Percentiles rank a stretch among this genome's conserved stretches.
These are phyloP conservation scores for Leptinotarsa peninsularis DNA, from an alignment of 2,888 invertebrate genomes.

Conservation along the genomic window DNA sequence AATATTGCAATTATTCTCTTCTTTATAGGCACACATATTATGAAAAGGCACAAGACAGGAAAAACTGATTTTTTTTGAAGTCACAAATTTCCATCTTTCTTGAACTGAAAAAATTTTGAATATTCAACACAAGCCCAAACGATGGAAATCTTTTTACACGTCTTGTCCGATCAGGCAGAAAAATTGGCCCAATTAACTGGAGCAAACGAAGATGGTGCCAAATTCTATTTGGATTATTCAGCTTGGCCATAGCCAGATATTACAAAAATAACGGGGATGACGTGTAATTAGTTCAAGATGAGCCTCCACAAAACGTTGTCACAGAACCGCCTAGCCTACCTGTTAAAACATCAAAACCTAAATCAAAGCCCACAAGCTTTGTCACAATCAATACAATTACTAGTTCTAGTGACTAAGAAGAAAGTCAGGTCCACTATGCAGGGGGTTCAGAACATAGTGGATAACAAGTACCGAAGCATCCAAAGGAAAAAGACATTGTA, in stretches of 20 bases:
- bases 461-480: conserved; percentile 94
- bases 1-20: no score
- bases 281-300: conserved; percentile 60
- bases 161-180: conserved; percentile 60
- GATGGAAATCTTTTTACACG: no score
- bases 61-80: no score
- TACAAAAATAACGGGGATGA: conserved; percentile 77
- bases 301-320: conserved; percentile 40
- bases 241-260: conserved; percentile 89
- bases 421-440: conserved; percentile 94
- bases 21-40: no score
- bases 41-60: no score
- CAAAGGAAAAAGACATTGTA: conserved; percentile 87
- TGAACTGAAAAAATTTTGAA: no score
- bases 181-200: conserved; percentile 89
- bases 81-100: no score
- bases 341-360: conserved; percentile 55
- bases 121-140: no score
- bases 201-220: conserved; percentile 82
- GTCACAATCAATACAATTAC: conserved; percentile 72
- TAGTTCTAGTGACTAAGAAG: conserved; percentile 75
- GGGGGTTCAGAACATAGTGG: conserved; percentile 95
- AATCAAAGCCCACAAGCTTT: conserved; percentile 67
- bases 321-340: conserved; percentile 47
- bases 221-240: conserved; percentile 90